Evolutionary conservation across 2,797 vertebrate genomes (phyloP), one percentile per base, ranked within the genome.

Genomic region (Oreortyx pictus): DNA sequence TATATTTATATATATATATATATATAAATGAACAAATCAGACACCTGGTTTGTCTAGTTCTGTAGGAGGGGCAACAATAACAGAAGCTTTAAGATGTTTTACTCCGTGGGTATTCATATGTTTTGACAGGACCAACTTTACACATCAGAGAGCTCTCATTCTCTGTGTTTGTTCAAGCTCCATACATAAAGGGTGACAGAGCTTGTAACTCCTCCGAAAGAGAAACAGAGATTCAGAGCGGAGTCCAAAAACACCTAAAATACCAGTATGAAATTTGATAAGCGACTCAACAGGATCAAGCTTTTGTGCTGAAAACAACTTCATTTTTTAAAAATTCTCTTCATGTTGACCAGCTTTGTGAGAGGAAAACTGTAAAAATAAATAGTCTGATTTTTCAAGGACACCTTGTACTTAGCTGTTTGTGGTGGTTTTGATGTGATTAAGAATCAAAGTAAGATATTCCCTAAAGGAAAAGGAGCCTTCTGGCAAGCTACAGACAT

Each of bases 361-460:
- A 17, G 15, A 13, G 18, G 27, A 67, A 70, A 77, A 61, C 13
- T 20, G 14, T 43, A 2, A 47, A 46, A 84, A 44, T 62, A 73
- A 52, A 33, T n/a, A 56, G 27, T 3, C 9, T 70, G 17, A 23
- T 89, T 88, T 95, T 93, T 18, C 92, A 92, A 86, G 90, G 79
- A 88, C 71, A 92, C 71, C 52, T 89, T 82, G 77, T 86, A 72
- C 66, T 92, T 85, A 76, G 61, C 22, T 91, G 64, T 84, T 90
- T 93, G 70, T 18, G 71, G 65, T 46, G 14, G 47, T 57, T 94
- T 79, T 86, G 77, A 68, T 81, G 64, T 16, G 61, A 82, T 60
- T 31, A 83, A 19, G 43, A 93, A 83, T 79, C 80, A 93, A 93
- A 94, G 82, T 49, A 75, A 94, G 92, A 90, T 61, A 92, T 54